These are phyloP conservation scores for Saccopteryx leptura DNA, from an alignment of 2,113 vertebrate genomes.

Conservation along the genomic window DNA sequence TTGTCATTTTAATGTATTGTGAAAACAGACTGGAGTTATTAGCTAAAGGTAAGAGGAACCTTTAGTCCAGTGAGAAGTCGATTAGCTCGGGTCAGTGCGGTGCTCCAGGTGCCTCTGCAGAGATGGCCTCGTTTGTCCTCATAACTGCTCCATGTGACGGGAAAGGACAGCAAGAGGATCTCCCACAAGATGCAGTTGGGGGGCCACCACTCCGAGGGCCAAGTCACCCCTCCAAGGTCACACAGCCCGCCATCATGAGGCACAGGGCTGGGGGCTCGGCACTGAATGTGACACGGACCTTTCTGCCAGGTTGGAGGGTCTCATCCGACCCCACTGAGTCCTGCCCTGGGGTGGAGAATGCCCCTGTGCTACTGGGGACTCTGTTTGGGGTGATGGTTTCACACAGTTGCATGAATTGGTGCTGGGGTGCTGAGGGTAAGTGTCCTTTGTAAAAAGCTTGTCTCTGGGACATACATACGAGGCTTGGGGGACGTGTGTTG, in stretches of 20 bases:
- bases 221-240: not conserved
- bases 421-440: rapidly evolving
- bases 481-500: not conserved
- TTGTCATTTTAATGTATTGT: not conserved
- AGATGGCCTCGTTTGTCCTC: not conserved
- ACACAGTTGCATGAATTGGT: rapidly evolving
- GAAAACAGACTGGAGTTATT: not conserved
- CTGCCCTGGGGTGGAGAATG: rapidly evolving
- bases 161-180: too few species aligned
- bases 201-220: too few species aligned
- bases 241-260: rapidly evolving
- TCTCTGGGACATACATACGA: rapidly evolving
- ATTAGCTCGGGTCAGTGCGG: too few species aligned
- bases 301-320: rapidly evolving
- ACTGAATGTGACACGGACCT: too few species aligned
- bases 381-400: rapidly evolving
- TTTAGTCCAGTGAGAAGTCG: not conserved
- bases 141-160: rapidly evolving
- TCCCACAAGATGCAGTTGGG: not conserved
- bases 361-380: rapidly evolving
- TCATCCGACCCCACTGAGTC: not conserved
- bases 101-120: not conserved
- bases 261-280: rapidly evolving
- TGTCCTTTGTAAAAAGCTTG: rapidly evolving
- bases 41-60: not conserved